A percentile compares a stretch with the other conserved stretches of the same genome.
Evolutionary conservation across 2,113 vertebrate species (phyloP).

Genomic region (Amphilophus citrinellus): DNA sequence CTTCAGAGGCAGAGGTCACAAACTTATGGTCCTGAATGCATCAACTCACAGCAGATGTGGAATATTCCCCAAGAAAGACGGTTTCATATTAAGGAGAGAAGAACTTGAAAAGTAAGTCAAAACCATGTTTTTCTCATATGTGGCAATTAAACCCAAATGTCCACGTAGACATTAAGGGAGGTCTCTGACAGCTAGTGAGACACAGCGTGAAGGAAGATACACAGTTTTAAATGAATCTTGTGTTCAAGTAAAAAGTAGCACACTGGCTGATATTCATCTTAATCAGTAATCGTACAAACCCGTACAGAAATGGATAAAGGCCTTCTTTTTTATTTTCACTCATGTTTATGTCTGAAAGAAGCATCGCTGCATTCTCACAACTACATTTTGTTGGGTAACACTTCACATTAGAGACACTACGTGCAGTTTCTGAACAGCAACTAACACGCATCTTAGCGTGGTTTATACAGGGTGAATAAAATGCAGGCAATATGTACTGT

Average conservation of each 20-base stretch:
- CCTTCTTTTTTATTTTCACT: accelerated
- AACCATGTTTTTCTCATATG: conserved; percentile 30
- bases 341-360: not conserved
- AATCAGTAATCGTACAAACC: not conserved
- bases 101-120: conserved; percentile 69
- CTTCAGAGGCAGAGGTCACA: conserved; percentile 64
- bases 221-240: not conserved
- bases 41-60: conserved; percentile 59
- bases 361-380: not conserved
- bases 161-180: not conserved
- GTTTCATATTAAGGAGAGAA: conserved; percentile 46
- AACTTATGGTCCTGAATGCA: conserved; percentile 35
- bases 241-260: not conserved
- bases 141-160: not conserved
- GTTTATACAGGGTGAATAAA: not conserved
- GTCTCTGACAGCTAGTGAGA: not conserved
- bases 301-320: too few species aligned
- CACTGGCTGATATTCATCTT: not conserved
- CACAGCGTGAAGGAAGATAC: not conserved
- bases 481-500: not conserved
- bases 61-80: conserved; percentile 69
- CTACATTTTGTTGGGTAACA: not conserved
- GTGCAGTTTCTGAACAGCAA: not conserved
- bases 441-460: not conserved
- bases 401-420: not conserved